A percentile compares a stretch with the other conserved stretches of the same genome.
Conservation (phyloP, 2,888 invertebrate species). For the Atethmia centrago region DNA sequence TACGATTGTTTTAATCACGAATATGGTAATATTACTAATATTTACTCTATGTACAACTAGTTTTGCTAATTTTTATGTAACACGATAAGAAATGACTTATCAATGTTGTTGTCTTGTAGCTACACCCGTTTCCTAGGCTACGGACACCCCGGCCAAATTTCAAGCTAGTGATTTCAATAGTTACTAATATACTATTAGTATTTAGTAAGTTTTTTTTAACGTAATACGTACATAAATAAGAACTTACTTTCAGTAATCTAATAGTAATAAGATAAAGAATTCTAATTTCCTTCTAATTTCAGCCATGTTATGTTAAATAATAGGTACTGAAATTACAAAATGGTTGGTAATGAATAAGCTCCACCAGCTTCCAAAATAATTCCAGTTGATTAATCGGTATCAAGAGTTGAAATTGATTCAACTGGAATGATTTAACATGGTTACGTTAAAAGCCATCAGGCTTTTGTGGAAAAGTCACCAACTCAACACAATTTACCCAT, state of each 20-base stretch:
- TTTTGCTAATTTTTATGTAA: slow-evolving; percentile 80
- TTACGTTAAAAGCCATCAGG: too few species aligned
- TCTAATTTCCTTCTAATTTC: not conserved
- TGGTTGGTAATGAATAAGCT: not conserved
- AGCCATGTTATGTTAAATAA: not conserved
- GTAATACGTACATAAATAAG: too few species aligned
- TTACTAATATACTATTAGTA: slow-evolving; percentile 23
- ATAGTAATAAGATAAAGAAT: not conserved
- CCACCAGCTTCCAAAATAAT: not conserved
- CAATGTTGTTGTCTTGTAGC: slow-evolving; percentile 89
- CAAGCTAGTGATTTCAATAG: slow-evolving; percentile 64
- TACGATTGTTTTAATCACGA: slow-evolving; percentile 55
- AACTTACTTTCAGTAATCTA: not conserved
- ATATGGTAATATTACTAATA: slow-evolving; percentile 44
- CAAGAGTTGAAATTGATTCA: too few species aligned
- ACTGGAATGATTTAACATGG: too few species aligned
- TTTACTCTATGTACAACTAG: slow-evolving; percentile 55
- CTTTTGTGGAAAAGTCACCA: not conserved
- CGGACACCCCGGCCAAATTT: slow-evolving; percentile 80
- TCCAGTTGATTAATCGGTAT: too few species aligned
- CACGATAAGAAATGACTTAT: slow-evolving; percentile 80
- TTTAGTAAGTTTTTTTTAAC: slow-evolving; percentile 18
- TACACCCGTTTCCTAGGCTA: slow-evolving; percentile 90
- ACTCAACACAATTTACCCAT: not conserved
- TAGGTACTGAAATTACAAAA: not conserved